These are phyloP conservation scores for Picathartes gymnocephalus DNA, from an alignment of 2,113 vertebrate species.

Conservation along the genomic window DNA sequence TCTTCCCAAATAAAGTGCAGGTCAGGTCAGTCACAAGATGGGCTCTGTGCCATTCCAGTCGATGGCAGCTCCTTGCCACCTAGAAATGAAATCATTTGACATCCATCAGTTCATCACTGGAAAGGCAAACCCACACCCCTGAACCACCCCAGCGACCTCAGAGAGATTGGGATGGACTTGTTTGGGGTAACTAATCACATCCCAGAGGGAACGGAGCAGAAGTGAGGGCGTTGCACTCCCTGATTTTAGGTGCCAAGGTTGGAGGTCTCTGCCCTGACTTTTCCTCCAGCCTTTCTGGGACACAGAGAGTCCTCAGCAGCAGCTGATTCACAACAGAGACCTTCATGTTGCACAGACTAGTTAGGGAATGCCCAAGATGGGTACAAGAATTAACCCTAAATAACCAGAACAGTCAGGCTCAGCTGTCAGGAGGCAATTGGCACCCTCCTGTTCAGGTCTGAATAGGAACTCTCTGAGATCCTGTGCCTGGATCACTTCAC, in stretches of 20 bases:
- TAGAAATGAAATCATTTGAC: conserved; percentile 28
- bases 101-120: neutral
- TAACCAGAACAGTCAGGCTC: neutral
- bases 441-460: neutral
- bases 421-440: neutral
- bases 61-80: conserved; percentile 86
- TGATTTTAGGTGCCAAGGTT: neutral
- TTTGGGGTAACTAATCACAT: neutral
- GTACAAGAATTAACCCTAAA: neutral
- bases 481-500: neutral
- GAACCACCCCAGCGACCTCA: neutral
- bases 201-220: neutral
- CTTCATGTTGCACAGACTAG: neutral
- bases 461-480: neutral
- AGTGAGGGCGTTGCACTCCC: neutral
- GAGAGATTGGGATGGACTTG: neutral
- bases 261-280: neutral
- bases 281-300: neutral
- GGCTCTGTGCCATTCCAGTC: conserved; percentile 93
- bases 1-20: neutral
- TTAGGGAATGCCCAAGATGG: neutral
- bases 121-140: neutral
- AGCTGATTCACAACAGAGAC: neutral
- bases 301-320: neutral
- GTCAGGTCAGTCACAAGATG: conserved; percentile 79